Evolutionary conservation across 1,140 invertebrate genomes (phyloP), one percentile per base, ranked within the genome.

Genomic region (Bombus superbus): DNA sequence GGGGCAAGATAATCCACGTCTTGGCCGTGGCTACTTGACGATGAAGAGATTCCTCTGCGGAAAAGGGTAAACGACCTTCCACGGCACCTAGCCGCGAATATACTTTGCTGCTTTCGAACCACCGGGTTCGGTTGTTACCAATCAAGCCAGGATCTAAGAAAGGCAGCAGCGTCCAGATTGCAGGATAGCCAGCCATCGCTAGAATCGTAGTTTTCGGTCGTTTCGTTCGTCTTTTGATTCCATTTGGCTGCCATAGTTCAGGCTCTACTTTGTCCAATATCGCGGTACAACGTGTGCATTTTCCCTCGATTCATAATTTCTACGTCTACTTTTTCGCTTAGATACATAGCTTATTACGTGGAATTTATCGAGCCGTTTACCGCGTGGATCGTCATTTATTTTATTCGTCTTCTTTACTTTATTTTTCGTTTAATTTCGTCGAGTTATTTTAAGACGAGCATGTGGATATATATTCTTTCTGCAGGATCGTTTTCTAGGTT

Each of bases 51-150:
- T 84, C 85, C 78, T 66, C 77, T 53, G 57, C 64, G 77, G 77
- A 78, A 80, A 80, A 73, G 86, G 83, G 89, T 90, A 90, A 90
- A 90, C 72, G 88, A 90, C 88, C 88, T 90, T 89, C 57, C 74
- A 47, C 35, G 35, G 71, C 83, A 73, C 73, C 47, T 77, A 42
- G 68, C 74, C 59, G 62, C 87, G 47, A 22, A 40, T 83, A 75
- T 75, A 57, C 72, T 22, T 53, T 53, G 85, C 71, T 35, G 42
- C 74, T 68, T 68, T 87, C 80, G 84, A 88, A 80, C 62, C 84
- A 77, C 25, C 32, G 80, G 84, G 78, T 86, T 81, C 87, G 82
- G 72, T 82, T 53, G 85, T 89, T 86, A 81, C 85, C 88, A 86
- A 89, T 89, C 87, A 88, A 75, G 32, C 47, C 32, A 81, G 62